Evolutionary conservation across 2,797 vertebrate genomes (phyloP).

Genomic region (Xiphorhynchus erythropygius): DNA sequence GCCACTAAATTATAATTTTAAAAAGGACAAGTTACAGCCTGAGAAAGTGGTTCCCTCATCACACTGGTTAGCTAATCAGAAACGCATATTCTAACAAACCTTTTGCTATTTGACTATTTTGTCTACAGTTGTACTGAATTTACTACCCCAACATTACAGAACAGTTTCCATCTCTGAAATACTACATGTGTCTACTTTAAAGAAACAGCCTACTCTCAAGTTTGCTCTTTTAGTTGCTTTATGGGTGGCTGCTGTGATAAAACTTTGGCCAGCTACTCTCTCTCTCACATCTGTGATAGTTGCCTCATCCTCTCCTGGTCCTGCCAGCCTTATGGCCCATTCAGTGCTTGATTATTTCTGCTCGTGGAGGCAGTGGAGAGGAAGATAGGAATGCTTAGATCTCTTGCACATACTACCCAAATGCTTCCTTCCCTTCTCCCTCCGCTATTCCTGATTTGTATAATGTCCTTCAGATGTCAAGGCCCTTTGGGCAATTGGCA

Average conservation of each 20-base stretch:
- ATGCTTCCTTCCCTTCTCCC: constrained; percentile 2
- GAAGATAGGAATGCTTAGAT: constrained; percentile 51
- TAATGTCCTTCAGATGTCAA: constrained; percentile 66
- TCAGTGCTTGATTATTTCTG: neutral
- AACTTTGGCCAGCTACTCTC: neutral
- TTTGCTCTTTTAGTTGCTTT: neutral
- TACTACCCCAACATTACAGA: neutral
- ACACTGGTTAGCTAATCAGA: neutral
- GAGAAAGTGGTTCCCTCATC: neutral
- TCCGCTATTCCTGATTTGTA: neutral
- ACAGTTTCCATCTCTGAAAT: neutral
- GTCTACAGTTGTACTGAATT: neutral
- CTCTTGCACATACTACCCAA: neutral
- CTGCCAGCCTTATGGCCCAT: neutral
- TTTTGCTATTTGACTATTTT: neutral
- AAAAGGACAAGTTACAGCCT: neutral
- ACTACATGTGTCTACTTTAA: neutral
- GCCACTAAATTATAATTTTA: neutral
- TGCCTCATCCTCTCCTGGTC: neutral
- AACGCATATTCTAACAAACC: neutral
- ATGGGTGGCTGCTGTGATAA: neutral
- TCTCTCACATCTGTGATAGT: neutral
- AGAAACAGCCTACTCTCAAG: neutral
- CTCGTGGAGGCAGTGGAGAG: neutral
- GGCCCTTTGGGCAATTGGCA: constrained; percentile 49